Conservation (phyloP, 2,888 invertebrate genomes). For the Pristionchus exspectatus region DNA sequence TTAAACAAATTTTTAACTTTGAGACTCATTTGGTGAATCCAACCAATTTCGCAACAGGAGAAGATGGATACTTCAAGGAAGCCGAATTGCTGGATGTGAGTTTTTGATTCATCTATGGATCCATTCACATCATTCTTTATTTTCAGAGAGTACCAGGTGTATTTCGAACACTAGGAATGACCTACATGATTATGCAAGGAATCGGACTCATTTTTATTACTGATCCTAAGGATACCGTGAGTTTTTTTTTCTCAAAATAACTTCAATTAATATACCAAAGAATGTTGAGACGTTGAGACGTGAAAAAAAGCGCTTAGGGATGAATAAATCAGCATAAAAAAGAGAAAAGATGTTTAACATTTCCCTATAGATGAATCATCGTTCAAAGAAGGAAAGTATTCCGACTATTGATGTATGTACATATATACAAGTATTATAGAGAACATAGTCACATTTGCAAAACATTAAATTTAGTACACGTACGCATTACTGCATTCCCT, state of each 20-base stretch:
- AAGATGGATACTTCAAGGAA: conserved; percentile 69
- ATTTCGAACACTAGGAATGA: conserved; percentile 69
- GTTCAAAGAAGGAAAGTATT: neutral
- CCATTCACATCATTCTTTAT: neutral
- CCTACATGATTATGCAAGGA: conserved; percentile 75
- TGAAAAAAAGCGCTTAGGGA: neutral
- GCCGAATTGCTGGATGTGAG: conserved; percentile 52
- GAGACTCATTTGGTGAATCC: conserved; percentile 76
- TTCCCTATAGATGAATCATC: neutral
- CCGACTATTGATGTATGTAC: conserved; percentile 14
- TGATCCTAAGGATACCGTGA: conserved; percentile 75
- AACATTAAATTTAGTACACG: neutral
- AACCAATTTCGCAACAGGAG: conserved; percentile 70
- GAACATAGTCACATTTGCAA: neutral
- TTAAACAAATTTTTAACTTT: neutral
- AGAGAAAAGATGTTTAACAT: neutral
- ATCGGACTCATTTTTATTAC: conserved; percentile 77
- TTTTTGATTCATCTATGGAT: neutral
- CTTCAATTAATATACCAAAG: neutral
- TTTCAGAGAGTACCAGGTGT: conserved; percentile 69
- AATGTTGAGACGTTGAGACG: neutral
- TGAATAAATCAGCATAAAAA: neutral
- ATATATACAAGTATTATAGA: neutral
- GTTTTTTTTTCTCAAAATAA: conserved; percentile 45
- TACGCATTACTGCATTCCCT: neutral